These are phyloP conservation scores for Lymantria dispar DNA, from an alignment of 2,888 invertebrate genomes.

Conservation along the genomic window DNA sequence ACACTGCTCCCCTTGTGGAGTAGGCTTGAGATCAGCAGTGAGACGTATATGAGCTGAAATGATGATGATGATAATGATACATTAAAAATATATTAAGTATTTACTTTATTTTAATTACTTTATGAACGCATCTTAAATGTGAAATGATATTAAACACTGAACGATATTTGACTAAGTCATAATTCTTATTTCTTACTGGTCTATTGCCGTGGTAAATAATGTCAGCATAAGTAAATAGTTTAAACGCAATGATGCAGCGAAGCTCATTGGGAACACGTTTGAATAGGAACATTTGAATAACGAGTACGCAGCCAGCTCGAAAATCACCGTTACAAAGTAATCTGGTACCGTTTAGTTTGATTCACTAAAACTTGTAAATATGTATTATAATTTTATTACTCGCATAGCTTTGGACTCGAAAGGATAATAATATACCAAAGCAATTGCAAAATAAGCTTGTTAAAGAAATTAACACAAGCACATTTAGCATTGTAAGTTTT, in stretches of 20 bases:
- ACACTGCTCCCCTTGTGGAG: too few species aligned
- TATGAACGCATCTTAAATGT: too few species aligned
- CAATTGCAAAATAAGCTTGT: too few species aligned
- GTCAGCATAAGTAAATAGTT: constrained; percentile 28
- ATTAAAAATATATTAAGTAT: too few species aligned
- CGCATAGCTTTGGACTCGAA: too few species aligned
- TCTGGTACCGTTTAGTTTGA: constrained; percentile 5
- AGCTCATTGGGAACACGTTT: constrained; percentile 15
- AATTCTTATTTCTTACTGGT: constrained; percentile 23
- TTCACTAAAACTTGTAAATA: constrained; percentile 4
- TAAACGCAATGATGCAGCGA: constrained; percentile 24
- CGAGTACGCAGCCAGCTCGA: constrained; percentile 5
- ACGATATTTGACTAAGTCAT: constrained; percentile 13
- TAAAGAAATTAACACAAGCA: too few species aligned
- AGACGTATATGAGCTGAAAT: too few species aligned
- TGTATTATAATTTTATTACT: neutral
- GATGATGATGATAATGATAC: too few species aligned
- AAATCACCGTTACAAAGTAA: constrained; percentile 17
- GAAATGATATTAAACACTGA: neutral
- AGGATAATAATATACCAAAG: too few species aligned
- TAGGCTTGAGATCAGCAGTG: too few species aligned
- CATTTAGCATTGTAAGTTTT: too few species aligned
- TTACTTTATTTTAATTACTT: too few species aligned
- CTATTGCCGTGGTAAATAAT: constrained; percentile 32
- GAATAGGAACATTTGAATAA: constrained; percentile 16